Evolutionary conservation across 2,113 vertebrate species (phyloP).

Genomic region (Alligator sinensis): DNA sequence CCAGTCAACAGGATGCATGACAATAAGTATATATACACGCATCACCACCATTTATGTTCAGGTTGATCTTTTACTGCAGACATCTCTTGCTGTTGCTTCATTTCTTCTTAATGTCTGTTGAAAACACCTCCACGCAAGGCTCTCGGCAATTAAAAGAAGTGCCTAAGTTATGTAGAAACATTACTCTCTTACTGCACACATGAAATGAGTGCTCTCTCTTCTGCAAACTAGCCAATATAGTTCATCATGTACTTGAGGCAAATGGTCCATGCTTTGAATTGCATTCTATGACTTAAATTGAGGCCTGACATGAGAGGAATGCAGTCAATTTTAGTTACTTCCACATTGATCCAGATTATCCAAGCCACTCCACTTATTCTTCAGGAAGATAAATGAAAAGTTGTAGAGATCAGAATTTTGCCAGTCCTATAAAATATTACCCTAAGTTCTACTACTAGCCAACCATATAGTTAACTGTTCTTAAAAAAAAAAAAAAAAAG

Average conservation of each 20-base stretch:
- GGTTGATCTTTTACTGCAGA: neutral
- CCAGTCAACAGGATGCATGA: neutral
- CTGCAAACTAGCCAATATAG: neutral
- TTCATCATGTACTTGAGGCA: neutral
- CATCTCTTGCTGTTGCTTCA: neutral
- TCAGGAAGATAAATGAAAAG: neutral
- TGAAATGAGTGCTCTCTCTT: fast-evolving
- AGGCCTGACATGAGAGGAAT: neutral
- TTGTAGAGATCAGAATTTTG: neutral
- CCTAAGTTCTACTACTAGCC: neutral
- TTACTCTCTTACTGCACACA: neutral
- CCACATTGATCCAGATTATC: fast-evolving
- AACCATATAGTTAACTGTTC: fast-evolving
- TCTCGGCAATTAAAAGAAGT: neutral
- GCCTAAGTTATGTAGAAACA: neutral
- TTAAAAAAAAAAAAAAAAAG: neutral
- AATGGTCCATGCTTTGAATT: neutral
- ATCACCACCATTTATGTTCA: neutral
- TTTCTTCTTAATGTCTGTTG: neutral
- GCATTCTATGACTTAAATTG: neutral
- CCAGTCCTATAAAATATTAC: neutral
- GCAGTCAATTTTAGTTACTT: neutral
- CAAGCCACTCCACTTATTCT: neutral
- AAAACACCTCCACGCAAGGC: neutral
- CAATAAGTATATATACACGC: neutral